These are phyloP conservation scores for Caenorhabditis uteleia DNA, from an alignment of 2,888 invertebrate genomes.

Conservation along the genomic window DNA sequence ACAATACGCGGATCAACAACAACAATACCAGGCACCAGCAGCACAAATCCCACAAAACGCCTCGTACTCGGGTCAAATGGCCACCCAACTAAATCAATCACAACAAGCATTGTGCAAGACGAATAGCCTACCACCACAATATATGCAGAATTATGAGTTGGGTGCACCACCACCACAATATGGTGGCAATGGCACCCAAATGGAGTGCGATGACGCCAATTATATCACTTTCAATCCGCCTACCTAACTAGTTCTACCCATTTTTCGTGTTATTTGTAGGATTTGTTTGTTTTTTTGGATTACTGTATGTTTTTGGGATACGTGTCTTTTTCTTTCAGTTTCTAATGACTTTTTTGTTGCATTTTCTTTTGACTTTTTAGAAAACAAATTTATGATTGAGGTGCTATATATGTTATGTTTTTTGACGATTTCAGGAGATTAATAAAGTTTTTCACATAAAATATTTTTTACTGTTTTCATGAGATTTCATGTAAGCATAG, in stretches of 20 bases:
- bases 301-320: background rate
- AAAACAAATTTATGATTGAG: no score
- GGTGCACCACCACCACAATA: slow-evolving; percentile 6
- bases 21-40: slow-evolving; percentile 1
- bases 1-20: no score
- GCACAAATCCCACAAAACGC: slow-evolving; percentile 10
- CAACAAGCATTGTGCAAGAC: slow-evolving; percentile 42
- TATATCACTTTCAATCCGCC: slow-evolving; percentile 37
- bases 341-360: no score
- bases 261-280: no score
- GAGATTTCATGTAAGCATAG: no score
- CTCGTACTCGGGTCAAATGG: slow-evolving; percentile 15
- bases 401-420: no score
- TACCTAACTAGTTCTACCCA: no score
- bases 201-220: slow-evolving; percentile 38
- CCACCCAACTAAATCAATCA: slow-evolving; percentile 21
- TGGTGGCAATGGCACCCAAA: slow-evolving; percentile 21
- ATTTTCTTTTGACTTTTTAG: no score
- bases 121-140: slow-evolving; percentile 47
- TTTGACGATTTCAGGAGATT: no score
- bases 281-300: background rate
- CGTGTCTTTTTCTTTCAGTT: background rate
- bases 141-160: slow-evolving; percentile 32
- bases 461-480: no score
- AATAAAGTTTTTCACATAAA: no score